Conservation (phyloP, 2,797 vertebrate genomes). For the Pantherophis vulpinus region DNA sequence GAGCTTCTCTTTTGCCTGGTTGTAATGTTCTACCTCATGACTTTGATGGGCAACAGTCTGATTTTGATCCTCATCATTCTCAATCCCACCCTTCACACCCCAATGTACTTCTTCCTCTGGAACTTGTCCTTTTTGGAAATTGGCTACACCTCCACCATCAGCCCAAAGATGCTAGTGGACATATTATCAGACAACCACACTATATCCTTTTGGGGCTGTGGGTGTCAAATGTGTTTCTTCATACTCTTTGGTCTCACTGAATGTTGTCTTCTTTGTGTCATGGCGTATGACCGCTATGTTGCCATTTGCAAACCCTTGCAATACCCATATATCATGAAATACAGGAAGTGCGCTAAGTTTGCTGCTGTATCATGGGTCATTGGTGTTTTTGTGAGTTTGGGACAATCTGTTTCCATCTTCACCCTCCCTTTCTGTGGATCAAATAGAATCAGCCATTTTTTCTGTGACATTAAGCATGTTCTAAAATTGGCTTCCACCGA, state of each 20-base stretch:
- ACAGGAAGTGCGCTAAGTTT: constrained; percentile 20
- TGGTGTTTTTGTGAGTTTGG: constrained; percentile 49
- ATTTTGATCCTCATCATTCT: neutral
- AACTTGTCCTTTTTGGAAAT: neutral
- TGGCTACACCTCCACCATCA: neutral
- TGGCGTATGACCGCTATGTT: constrained; percentile 52
- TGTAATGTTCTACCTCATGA: neutral
- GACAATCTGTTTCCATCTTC: neutral
- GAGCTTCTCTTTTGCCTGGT: neutral
- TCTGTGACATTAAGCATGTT: neutral
- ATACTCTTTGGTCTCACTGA: constrained; percentile 56
- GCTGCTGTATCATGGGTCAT: constrained; percentile 47
- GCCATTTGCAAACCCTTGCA: constrained; percentile 57
- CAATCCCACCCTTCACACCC: neutral
- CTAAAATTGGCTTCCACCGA: neutral
- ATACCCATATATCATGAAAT: constrained; percentile 46
- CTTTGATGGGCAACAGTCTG: neutral
- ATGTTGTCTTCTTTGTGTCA: constrained; percentile 56
- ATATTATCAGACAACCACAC: neutral
- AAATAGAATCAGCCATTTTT: neutral
- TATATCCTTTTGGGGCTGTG: constrained; percentile 52
- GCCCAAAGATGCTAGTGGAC: neutral
- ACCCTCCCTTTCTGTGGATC: neutral
- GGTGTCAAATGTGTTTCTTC: constrained; percentile 55
- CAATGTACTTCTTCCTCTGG: neutral